Percentiles rank a stretch among this genome's conserved stretches.
Conservation (phyloP, 2,888 invertebrate genomes). For the Pyrgus malvae region DNA sequence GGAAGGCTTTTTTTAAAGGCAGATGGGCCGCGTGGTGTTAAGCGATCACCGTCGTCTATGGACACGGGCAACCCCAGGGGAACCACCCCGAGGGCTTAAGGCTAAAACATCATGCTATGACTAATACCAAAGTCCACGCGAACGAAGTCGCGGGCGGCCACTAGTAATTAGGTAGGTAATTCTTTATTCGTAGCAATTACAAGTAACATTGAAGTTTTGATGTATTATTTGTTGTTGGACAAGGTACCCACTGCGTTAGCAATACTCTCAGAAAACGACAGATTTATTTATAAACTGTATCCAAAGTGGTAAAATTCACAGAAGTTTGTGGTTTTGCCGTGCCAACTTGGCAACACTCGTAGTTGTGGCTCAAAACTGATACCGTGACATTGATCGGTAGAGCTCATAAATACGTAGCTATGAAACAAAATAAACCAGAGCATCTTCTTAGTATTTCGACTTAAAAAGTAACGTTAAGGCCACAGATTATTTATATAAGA, state of each 20-base stretch:
- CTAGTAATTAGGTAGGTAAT: too few relatives aligned
- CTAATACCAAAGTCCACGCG: too few relatives aligned
- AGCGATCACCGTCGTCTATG: too few relatives aligned
- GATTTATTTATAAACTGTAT: background rate
- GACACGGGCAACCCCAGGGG: too few relatives aligned
- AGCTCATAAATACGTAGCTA: background rate
- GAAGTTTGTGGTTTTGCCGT: slow-evolving; percentile 20
- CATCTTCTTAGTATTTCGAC: background rate
- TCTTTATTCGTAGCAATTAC: too few relatives aligned
- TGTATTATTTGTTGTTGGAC: background rate
- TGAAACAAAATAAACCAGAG: slow-evolving; percentile 6
- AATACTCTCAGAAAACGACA: background rate
- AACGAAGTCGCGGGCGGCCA: too few relatives aligned
- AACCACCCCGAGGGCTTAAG: too few relatives aligned
- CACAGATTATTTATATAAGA: background rate
- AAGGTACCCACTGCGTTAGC: background rate
- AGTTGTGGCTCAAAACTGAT: slow-evolving; percentile 3
- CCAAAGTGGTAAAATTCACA: slow-evolving; percentile 11
- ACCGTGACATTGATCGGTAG: slow-evolving; percentile 9
- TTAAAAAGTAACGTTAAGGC: background rate
- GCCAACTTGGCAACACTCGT: slow-evolving; percentile 19
- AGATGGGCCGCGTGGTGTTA: too few relatives aligned
- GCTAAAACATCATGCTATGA: too few relatives aligned
- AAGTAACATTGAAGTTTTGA: too few relatives aligned
- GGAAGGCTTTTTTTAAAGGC: too few relatives aligned